Evolutionary conservation across 2,113 vertebrate species (phyloP).

Genomic region (Thomomys bottae): DNA sequence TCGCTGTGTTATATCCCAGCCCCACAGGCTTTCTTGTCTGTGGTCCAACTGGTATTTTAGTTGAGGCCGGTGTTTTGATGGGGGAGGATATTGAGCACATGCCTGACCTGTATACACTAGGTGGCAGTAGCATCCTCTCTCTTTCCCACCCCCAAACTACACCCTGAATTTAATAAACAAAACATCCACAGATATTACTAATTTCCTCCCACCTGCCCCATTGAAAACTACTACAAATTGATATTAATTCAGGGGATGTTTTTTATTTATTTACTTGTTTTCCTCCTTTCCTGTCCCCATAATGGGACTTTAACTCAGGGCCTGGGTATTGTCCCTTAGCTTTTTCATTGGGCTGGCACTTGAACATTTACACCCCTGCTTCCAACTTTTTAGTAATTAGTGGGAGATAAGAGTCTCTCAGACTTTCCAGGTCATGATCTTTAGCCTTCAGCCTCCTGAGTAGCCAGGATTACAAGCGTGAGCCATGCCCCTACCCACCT

Average conservation of each 20-base stretch:
- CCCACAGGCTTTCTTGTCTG: not conserved
- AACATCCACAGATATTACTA: not conserved
- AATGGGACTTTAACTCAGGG: too few species aligned
- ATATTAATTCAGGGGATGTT: not conserved
- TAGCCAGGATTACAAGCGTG: too few species aligned
- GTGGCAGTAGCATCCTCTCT: constrained; percentile 6
- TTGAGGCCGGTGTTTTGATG: not conserved
- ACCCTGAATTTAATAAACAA: not conserved
- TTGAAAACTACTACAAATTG: not conserved
- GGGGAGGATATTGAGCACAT: not conserved
- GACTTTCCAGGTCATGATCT: too few species aligned
- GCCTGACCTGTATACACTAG: constrained; percentile 8
- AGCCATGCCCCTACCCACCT: too few species aligned
- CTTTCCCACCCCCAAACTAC: not conserved
- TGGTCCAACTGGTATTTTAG: not conserved
- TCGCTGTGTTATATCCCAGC: accelerated
- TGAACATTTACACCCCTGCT: too few species aligned
- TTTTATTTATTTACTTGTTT: not conserved
- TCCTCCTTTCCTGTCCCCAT: too few species aligned
- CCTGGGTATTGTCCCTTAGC: too few species aligned
- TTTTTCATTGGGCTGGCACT: too few species aligned
- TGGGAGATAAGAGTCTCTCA: too few species aligned
- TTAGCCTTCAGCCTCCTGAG: too few species aligned
- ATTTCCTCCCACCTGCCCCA: not conserved
- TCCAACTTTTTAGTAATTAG: too few species aligned